Percentiles rank a stretch among this genome's conserved stretches.
Conservation (phyloP, 1,140 invertebrate species). For the Penaeus japonicus region DNA sequence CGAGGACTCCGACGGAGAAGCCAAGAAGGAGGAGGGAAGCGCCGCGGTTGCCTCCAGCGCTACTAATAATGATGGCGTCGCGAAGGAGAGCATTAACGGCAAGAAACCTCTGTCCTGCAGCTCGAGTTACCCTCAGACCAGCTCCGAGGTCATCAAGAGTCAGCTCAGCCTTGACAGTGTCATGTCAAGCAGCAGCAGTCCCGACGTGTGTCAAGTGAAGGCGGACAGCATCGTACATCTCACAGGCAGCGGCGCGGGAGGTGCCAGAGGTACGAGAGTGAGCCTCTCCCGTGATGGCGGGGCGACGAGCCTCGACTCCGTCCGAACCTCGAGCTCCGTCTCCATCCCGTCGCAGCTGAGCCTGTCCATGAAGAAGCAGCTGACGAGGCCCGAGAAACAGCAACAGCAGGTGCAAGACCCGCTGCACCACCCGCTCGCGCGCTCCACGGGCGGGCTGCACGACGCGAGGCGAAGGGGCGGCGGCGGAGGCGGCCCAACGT, state of each 20-base stretch:
- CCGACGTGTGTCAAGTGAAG: background rate
- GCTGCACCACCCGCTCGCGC: background rate
- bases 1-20: background rate
- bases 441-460: background rate
- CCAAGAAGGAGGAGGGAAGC: background rate
- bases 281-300: background rate
- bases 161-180: background rate
- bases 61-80: background rate
- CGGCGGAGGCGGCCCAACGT: too few relatives aligned
- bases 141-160: background rate
- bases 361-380: conserved; percentile 25
- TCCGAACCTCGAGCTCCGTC: background rate
- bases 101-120: background rate
- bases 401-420: background rate
- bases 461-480: background rate
- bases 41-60: background rate
- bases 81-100: background rate
- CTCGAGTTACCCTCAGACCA: too few relatives aligned
- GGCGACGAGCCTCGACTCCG: background rate
- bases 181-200: background rate
- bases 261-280: background rate
- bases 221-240: conserved; percentile 43
- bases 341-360: background rate
- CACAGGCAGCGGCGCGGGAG: background rate
- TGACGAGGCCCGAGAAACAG: conserved; percentile 32